Base-by-base conservation (phyloP, 2,888 invertebrate species). In the Phania funesta region DNA sequence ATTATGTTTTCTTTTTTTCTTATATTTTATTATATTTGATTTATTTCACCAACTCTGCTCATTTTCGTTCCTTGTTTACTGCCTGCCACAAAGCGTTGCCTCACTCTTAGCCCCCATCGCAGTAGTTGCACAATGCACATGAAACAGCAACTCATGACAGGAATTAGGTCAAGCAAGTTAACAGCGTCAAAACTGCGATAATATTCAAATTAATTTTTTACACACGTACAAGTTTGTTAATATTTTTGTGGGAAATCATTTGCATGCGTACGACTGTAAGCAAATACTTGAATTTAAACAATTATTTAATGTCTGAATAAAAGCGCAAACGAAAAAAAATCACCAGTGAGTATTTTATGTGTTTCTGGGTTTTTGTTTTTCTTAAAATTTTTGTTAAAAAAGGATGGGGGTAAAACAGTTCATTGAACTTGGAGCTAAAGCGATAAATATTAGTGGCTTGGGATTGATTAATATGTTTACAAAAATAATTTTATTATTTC, bases 131-230 rank as follows among this genome's bases (percentile, higher is more conserved):
- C n/a, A n/a, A n/a, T 29, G 64, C 54, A 70, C 41, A 56, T 56
- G 56, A 18, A 74, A 65, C 62, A 64, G 29, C 76, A 24, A 62
- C 68, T 77, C 76, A 81, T 81, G 76, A 54, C 71, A 62, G 73
- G 67, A 81, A 81, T 81, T 81, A 29, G 81, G 81, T 77, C 81
- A 81, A 62, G 65, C 65, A 67, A 78, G 67, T 73, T 77, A 77
- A 81, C 41, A 79, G 71, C 76, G 76, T 56, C 58, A 64, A 80
- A 65, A 71, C 54, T 71, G 71, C 52, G 76, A 76, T 80, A 76
- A 76, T 65, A 74, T 62, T 22, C 58, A 64, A 68, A 76, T 68
- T 46, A 32, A 48, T 58, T 50, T 48, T 65, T 65, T 48, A 41
- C 16, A 29, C 29, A 38, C 24, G 26, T 58, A 26, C 35, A 35